Evolutionary conservation across 2,888 invertebrate genomes (phyloP).

Genomic region (Pristionchus japonicus): DNA sequence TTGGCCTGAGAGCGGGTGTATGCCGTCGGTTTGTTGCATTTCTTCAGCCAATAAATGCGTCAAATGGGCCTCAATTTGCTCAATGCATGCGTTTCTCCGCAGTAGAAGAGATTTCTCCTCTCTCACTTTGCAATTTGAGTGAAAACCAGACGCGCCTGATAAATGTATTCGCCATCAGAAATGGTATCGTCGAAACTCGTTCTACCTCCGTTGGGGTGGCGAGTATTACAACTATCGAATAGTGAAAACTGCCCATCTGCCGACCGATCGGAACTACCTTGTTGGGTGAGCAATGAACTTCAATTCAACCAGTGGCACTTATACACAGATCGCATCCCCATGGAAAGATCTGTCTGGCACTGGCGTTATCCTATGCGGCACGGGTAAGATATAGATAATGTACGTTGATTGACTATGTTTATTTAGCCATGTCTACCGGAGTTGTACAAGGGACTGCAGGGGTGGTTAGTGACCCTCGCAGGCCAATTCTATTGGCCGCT

Average conservation of each 20-base stretch:
- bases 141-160: too few relatives aligned
- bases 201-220: not conserved
- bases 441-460: not conserved
- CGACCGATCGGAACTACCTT: not conserved
- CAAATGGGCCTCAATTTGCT: too few relatives aligned
- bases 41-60: too few relatives aligned
- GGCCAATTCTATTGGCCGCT: not conserved
- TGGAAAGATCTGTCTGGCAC: not conserved
- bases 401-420: too few relatives aligned
- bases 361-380: not conserved
- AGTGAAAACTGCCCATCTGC: not conserved
- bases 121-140: too few relatives aligned
- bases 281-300: constrained; percentile 28
- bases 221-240: constrained; percentile 8
- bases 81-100: too few relatives aligned
- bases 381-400: too few relatives aligned
- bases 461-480: not conserved
- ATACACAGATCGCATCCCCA: constrained; percentile 8
- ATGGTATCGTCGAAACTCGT: not conserved
- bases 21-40: not conserved
- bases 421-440: too few relatives aligned
- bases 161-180: not conserved
- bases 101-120: too few relatives aligned
- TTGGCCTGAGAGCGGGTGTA: not conserved
- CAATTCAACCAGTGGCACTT: too few relatives aligned